Evolutionary conservation across 2,888 invertebrate species (phyloP).

Genomic region (Anoplius nigerrimus): DNA sequence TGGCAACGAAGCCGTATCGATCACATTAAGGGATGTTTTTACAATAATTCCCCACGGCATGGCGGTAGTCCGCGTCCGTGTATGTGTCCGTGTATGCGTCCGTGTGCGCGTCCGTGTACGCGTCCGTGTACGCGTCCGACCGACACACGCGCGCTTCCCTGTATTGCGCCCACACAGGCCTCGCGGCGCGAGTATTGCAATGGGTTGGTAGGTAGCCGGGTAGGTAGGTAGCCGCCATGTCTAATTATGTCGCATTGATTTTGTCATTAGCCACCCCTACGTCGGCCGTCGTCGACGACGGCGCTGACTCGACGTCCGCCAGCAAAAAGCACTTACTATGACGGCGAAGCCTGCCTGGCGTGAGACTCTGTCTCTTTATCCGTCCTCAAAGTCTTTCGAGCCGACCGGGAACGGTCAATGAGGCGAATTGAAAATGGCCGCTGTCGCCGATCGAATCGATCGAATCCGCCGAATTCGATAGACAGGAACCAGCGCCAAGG

Average conservation of each 20-base stretch:
- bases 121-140: conserved; percentile 3
- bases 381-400: background rate
- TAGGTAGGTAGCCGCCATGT: conserved; percentile 66
- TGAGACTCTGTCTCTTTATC: conserved; percentile 10
- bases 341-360: background rate
- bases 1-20: conserved; percentile 62
- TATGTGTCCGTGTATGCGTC: conserved; percentile 13
- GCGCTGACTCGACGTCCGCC: conserved; percentile 21
- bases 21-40: conserved; percentile 70
- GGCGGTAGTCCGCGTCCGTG: conserved; percentile 35
- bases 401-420: too few relatives aligned
- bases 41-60: conserved; percentile 65
- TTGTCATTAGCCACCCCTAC: conserved; percentile 73
- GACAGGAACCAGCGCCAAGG: too few relatives aligned
- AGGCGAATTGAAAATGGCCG: background rate
- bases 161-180: background rate
- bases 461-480: too few relatives aligned
- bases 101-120: background rate
- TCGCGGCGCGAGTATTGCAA: background rate
- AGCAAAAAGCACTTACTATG: background rate
- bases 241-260: conserved; percentile 75
- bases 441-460: too few relatives aligned
- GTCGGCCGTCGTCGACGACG: conserved; percentile 47
- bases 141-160: background rate
- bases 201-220: conserved; percentile 43